Conservation (phyloP, 2,113 vertebrate species). For the Ceratotherium simum region DNA sequence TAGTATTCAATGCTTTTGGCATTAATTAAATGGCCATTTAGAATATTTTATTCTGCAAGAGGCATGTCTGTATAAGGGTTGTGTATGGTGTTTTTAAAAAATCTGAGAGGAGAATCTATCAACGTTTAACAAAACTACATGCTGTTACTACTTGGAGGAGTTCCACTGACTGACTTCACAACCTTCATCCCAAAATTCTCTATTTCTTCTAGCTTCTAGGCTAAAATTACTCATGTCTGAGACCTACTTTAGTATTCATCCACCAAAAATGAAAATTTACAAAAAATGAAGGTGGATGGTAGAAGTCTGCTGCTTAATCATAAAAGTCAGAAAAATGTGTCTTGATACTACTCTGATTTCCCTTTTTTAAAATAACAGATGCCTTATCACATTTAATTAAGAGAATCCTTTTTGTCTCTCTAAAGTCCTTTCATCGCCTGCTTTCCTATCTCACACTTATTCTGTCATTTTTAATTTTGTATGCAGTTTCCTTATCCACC, state of each 20-base stretch:
- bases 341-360: conserved; percentile 38
- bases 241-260: conserved; percentile 40
- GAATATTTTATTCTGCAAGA: neutral
- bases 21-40: conserved; percentile 34
- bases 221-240: conserved; percentile 36
- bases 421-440: conserved; percentile 62
- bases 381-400: conserved; percentile 77
- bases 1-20: neutral
- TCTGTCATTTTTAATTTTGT: conserved; percentile 72
- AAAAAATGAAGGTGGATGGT: neutral
- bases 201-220: conserved; percentile 37
- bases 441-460: conserved; percentile 46
- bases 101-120: neutral
- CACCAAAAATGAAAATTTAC: conserved; percentile 42
- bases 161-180: neutral
- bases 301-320: conserved; percentile 49
- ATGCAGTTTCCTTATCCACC: conserved; percentile 67
- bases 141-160: conserved; percentile 52
- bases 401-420: conserved; percentile 58
- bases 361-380: conserved; percentile 53
- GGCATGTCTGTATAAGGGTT: neutral
- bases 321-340: conserved; percentile 58
- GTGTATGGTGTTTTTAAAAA: neutral
- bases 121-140: neutral
- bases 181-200: conserved; percentile 21